Conservation (phyloP, 2,888 invertebrate species). For the Nipponacmea schrenckii region DNA sequence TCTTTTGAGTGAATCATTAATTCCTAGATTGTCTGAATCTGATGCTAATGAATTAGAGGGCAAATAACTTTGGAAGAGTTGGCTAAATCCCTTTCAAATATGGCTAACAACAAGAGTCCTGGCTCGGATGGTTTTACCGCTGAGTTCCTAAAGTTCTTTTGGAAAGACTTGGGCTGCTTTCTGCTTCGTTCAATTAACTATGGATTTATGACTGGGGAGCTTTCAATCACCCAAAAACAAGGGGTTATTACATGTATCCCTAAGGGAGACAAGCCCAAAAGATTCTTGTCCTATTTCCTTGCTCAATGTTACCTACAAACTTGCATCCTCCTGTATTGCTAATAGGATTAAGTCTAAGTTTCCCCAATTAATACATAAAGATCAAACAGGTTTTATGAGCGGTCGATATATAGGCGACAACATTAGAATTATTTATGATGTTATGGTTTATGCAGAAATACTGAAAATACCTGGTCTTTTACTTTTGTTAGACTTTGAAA, state of each 20-base stretch:
- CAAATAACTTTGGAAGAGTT: constrained; percentile 1
- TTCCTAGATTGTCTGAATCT: too few species aligned
- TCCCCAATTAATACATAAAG: constrained; percentile 11
- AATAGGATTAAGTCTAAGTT: constrained; percentile 18
- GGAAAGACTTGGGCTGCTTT: constrained; percentile 15
- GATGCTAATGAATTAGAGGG: too few species aligned
- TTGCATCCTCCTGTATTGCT: constrained; percentile 24
- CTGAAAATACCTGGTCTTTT: constrained; percentile 21
- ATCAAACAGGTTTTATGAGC: constrained; percentile 21
- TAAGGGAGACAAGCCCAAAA: constrained; percentile 23
- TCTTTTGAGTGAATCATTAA: too few species aligned
- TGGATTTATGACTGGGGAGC: constrained; percentile 13
- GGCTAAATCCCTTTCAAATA: constrained; percentile 8
- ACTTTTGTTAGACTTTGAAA: constrained; percentile 27
- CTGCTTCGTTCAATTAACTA: constrained; percentile 17
- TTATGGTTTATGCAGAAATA: constrained; percentile 21
- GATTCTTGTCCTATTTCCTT: constrained; percentile 13
- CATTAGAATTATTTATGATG: constrained; percentile 25
- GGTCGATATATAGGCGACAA: constrained; percentile 21
- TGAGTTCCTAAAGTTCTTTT: constrained; percentile 26
- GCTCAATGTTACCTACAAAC: constrained; percentile 25
- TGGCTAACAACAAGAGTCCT: constrained; percentile 16
- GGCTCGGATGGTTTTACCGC: constrained; percentile 24
- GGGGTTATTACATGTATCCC: constrained; percentile 30
- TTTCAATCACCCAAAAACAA: constrained; percentile 27